A percentile compares a stretch with the other conserved stretches of the same genome.
Evolutionary conservation across 1,140 invertebrate species (phyloP).

Genomic region (Manduca sexta): DNA sequence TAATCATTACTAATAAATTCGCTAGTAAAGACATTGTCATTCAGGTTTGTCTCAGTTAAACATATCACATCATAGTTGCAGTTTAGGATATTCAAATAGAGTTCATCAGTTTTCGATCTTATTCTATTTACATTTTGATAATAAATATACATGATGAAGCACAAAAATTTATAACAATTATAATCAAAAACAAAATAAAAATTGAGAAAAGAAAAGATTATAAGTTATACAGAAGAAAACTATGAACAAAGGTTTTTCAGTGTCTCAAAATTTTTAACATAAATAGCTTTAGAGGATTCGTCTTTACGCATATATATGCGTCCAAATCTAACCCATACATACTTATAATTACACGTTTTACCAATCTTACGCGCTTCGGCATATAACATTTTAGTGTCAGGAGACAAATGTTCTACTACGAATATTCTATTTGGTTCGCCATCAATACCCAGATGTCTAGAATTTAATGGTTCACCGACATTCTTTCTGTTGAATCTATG

Average conservation of each 20-base stretch:
- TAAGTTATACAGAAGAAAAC: not conserved
- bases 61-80: constrained; percentile 9
- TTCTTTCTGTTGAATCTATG: not conserved
- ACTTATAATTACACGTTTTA: not conserved
- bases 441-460: not conserved
- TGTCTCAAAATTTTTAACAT: not conserved
- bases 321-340: not conserved
- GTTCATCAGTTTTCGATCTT: not conserved
- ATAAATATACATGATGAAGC: not conserved
- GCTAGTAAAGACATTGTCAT: constrained; percentile 10
- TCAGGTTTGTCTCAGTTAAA: constrained; percentile 20
- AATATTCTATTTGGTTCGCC: not conserved
- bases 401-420: not conserved
- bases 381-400: not conserved
- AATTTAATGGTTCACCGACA: not conserved
- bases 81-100: constrained; percentile 10
- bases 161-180: not conserved
- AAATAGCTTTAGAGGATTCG: not conserved
- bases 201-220: not conserved
- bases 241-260: not conserved
- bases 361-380: not conserved
- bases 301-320: not conserved
- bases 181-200: not conserved
- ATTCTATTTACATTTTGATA: constrained; percentile 1
- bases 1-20: constrained; percentile 18